A percentile compares a stretch with the other conserved stretches of the same genome.
phyloP scores from a whole-genome alignment of 2,113 vertebrate species.

The Geococcyx californianus region DNA sequence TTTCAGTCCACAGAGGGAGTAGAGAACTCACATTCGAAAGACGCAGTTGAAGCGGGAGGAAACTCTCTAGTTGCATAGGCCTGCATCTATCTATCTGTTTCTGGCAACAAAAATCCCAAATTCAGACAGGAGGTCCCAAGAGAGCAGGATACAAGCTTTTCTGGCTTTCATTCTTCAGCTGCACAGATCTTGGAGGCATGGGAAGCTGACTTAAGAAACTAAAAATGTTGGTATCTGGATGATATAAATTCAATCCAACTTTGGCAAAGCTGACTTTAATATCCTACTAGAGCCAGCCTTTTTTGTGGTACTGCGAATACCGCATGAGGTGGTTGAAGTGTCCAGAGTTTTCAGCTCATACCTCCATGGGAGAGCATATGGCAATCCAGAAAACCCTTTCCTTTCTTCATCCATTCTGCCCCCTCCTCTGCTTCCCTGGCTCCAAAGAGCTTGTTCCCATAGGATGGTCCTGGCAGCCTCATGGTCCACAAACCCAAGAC shows the following conservation, averaged over 20 bases:
- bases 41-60: neutral
- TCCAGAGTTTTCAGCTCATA: neutral
- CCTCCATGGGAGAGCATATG: neutral
- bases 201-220: neutral
- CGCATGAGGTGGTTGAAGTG: neutral
- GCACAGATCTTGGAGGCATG: neutral
- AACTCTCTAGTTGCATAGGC: neutral
- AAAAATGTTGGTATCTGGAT: neutral
- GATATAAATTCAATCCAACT: neutral
- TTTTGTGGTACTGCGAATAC: rapidly evolving
- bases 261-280: neutral
- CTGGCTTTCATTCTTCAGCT: neutral
- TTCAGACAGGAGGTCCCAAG: neutral
- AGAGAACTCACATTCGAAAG: neutral
- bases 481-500: neutral
- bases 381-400: neutral
- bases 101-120: neutral
- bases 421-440: neutral
- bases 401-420: neutral
- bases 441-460: neutral
- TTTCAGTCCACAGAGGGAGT: neutral
- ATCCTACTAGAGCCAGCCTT: neutral
- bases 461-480: neutral
- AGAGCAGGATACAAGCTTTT: neutral
- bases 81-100: neutral